Percentiles rank a stretch among this genome's conserved stretches.
These are phyloP conservation scores for Bovichtus diacanthus DNA, from an alignment of 2,797 vertebrate genomes.

Conservation along the genomic window DNA sequence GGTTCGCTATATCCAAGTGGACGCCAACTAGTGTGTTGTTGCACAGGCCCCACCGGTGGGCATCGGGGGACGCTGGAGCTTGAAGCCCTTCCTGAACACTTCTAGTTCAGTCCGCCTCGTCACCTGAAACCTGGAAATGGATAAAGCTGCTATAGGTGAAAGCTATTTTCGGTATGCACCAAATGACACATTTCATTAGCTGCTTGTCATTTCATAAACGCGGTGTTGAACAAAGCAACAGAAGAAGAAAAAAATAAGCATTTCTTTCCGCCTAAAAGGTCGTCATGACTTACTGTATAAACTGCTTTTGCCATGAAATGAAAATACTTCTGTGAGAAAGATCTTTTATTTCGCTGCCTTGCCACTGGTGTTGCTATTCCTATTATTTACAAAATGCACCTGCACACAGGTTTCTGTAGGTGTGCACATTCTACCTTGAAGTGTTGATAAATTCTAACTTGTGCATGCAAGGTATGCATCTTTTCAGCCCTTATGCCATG, in stretches of 20 bases:
- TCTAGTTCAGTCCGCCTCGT: conserved; percentile 3
- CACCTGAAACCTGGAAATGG: conserved; percentile 2
- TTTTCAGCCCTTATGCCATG: not conserved
- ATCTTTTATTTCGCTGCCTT: not conserved
- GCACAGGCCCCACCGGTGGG: not conserved
- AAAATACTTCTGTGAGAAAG: not conserved
- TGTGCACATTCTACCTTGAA: not conserved
- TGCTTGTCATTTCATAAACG: not conserved
- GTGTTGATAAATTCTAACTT: not conserved
- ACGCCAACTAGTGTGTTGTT: not conserved
- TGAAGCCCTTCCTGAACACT: not conserved
- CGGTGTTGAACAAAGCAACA: conserved; percentile 8
- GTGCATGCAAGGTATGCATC: conserved; percentile 3
- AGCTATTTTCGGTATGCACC: not conserved
- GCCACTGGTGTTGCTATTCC: not conserved
- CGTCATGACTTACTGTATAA: not conserved
- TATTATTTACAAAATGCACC: not conserved
- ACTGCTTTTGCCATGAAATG: not conserved
- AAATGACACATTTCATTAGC: not conserved
- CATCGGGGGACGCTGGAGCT: conserved; percentile 1
- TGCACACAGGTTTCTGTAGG: not conserved
- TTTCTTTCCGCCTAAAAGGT: not conserved
- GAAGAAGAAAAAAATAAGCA: not conserved
- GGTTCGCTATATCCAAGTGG: not conserved
- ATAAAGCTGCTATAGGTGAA: not conserved